phyloP scores from a whole-genome alignment of 1,140 invertebrate species.

The Trissolcus basalis region DNA sequence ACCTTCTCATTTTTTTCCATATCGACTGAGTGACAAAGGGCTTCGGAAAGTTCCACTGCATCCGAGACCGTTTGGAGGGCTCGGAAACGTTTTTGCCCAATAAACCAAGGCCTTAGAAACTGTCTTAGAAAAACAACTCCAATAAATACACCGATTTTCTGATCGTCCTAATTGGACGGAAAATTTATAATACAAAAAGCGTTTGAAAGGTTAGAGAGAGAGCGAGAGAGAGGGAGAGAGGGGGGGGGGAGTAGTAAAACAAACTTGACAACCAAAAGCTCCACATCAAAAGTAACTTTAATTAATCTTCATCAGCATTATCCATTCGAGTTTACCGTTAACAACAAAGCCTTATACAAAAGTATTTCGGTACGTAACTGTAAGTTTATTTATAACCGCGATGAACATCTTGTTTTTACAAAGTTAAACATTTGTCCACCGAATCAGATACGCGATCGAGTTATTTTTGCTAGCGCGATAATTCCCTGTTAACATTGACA shows the following conservation, averaged over 20 bases:
- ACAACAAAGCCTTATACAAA: constrained; percentile 39
- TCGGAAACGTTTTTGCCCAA: neutral
- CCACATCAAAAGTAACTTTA: constrained; percentile 20
- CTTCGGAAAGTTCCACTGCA: neutral
- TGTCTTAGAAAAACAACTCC: neutral
- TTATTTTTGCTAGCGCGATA: constrained; percentile 38
- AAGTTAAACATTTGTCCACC: constrained; percentile 29
- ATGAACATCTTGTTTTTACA: constrained; percentile 40
- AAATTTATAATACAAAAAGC: neutral
- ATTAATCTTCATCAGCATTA: constrained; percentile 45
- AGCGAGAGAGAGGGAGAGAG: too few relatives aligned
- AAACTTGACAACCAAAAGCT: neutral
- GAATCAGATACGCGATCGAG: constrained; percentile 15
- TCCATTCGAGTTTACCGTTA: constrained; percentile 34
- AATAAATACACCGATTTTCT: neutral
- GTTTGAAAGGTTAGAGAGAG: too few relatives aligned
- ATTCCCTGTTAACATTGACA: constrained; percentile 45
- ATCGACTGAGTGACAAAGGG: neutral
- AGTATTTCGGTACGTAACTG: constrained; percentile 10
- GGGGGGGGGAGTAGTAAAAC: too few relatives aligned
- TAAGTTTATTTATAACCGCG: constrained; percentile 44
- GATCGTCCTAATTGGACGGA: neutral
- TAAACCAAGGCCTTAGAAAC: neutral
- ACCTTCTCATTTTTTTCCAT: neutral
- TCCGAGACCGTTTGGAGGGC: neutral